phyloP scores from a whole-genome alignment of 2,113 vertebrate genomes.

The Pollimyrus isidori region DNA sequence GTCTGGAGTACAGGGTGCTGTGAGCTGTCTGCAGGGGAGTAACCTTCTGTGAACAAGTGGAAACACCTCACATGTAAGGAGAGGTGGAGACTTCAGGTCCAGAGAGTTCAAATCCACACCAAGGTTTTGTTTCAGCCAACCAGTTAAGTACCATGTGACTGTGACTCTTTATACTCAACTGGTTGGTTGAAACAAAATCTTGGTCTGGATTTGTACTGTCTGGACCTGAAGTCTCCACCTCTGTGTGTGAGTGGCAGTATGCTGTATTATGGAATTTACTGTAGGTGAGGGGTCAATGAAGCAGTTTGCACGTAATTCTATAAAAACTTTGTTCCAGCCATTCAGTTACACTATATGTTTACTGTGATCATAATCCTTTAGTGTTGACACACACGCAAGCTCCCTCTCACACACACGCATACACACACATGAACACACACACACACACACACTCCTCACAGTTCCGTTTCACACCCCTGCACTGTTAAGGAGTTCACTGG shows the following conservation, averaged over 20 bases:
- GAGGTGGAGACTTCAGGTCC: too few species aligned
- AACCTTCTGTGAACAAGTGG: background rate
- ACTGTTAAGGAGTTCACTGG: background rate
- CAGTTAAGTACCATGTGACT: too few species aligned
- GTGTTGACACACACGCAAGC: background rate
- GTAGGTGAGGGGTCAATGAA: background rate
- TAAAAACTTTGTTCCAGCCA: background rate
- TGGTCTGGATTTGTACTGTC: too few species aligned
- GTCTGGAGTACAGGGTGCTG: background rate
- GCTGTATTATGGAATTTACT: background rate
- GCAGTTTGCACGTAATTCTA: background rate
- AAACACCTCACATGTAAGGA: background rate
- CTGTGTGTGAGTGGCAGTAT: background rate
- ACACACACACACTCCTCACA: background rate
- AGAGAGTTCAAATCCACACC: too few species aligned
- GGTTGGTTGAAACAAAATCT: too few species aligned
- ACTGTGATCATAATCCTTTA: background rate
- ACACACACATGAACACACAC: background rate
- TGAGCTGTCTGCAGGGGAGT: background rate
- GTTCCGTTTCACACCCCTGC: background rate
- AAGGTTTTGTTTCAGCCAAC: too few species aligned
- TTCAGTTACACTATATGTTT: background rate
- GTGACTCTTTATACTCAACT: too few species aligned
- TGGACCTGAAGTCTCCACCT: too few species aligned
- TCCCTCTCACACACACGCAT: background rate